Conservation (phyloP, 2,888 invertebrate genomes). For the Rotaria macrura region DNA sequence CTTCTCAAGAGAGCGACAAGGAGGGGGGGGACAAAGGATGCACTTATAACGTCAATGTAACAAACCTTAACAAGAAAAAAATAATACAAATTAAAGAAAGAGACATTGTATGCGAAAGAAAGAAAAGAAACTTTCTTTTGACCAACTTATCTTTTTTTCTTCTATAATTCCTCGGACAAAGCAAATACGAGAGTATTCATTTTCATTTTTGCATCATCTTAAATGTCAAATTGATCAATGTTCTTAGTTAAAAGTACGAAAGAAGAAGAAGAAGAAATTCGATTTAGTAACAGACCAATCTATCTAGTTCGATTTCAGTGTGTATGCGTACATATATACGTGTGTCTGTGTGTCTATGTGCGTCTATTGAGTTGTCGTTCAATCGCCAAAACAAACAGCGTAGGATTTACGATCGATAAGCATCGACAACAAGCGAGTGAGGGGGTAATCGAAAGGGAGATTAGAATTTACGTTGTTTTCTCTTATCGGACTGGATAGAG, state of each 20-base stretch:
- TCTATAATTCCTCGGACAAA: background rate
- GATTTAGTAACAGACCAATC: background rate
- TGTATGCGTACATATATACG: background rate
- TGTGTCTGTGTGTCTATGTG: background rate
- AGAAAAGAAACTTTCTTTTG: background rate
- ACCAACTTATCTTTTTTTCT: background rate
- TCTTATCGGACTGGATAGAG: background rate
- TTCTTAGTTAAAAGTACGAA: background rate
- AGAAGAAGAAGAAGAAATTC: background rate
- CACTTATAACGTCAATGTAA: background rate
- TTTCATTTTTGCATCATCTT: background rate
- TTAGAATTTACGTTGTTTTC: background rate
- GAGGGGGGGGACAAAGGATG: background rate
- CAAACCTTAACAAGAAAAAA: background rate
- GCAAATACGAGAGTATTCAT: background rate
- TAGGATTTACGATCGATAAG: background rate
- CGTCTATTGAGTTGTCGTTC: conserved; percentile 9
- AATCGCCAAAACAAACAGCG: conserved; percentile 20
- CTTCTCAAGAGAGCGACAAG: background rate
- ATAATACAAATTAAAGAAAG: background rate
- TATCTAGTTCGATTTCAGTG: background rate
- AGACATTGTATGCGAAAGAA: background rate
- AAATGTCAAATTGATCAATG: conserved; percentile 1
- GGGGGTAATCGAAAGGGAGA: background rate
- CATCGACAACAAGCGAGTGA: background rate